A percentile compares a stretch with the other conserved stretches of the same genome.
Evolutionary conservation across 2,113 vertebrate species (phyloP).

Genomic region (Ageneiosus marmoratus): DNA sequence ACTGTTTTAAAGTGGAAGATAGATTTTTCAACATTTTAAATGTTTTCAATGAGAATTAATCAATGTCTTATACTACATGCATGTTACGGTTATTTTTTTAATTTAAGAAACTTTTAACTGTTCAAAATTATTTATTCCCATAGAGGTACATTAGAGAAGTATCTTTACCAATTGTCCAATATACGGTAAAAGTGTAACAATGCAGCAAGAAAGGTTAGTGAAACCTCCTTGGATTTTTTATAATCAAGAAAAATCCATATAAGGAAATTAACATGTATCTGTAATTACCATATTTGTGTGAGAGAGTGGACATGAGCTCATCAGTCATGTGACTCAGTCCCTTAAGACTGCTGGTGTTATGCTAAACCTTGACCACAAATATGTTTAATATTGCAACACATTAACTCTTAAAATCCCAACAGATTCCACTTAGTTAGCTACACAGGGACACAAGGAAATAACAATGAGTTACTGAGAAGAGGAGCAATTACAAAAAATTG

Average conservation of each 20-base stretch:
- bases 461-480: not conserved
- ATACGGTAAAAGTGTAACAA: not conserved
- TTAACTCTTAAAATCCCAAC: slow-evolving; percentile 2
- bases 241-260: slow-evolving; percentile 28
- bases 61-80: not conserved
- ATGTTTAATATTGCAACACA: slow-evolving; percentile 33
- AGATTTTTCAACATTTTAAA: not conserved
- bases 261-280: slow-evolving; percentile 27
- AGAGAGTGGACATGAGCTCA: slow-evolving; percentile 17
- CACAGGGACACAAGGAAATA: not conserved
- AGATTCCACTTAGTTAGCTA: not conserved
- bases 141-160: not conserved
- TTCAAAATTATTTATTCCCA: not conserved
- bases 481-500: not conserved
- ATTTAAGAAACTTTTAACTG: not conserved
- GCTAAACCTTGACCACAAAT: slow-evolving; percentile 31
- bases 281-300: slow-evolving; percentile 3
- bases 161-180: not conserved
- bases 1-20: not conserved
- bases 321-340: slow-evolving; percentile 27
- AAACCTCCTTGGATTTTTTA: not conserved
- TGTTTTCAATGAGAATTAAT: not conserved
- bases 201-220: not conserved
- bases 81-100: not conserved
- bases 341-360: not conserved